These are phyloP conservation scores for Hyles euphorbiae DNA, from an alignment of 1,140 invertebrate species.

Conservation along the genomic window DNA sequence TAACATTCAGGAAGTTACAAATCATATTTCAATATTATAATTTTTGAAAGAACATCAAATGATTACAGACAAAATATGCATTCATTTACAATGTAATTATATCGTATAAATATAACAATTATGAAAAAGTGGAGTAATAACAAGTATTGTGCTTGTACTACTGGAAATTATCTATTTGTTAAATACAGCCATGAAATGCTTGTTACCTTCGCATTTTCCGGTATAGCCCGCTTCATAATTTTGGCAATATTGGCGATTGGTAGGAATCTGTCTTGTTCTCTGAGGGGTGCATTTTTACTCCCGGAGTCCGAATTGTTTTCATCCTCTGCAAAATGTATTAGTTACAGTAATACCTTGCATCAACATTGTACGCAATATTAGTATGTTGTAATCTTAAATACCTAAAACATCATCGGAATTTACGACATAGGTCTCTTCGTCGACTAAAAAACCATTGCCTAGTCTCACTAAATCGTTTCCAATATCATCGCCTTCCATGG, in stretches of 20 bases:
- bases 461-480: conserved; percentile 58
- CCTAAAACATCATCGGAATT: conserved; percentile 59
- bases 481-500: conserved; percentile 61
- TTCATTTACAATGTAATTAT: too few species aligned
- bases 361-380: neutral
- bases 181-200: neutral
- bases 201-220: conserved; percentile 93
- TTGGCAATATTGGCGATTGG: conserved; percentile 99
- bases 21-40: too few species aligned
- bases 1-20: too few species aligned
- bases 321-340: conserved; percentile 51
- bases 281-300: conserved; percentile 78
- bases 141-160: too few species aligned
- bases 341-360: neutral
- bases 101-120: too few species aligned
- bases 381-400: conserved; percentile 18
- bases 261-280: conserved; percentile 96
- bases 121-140: too few species aligned
- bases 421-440: conserved; percentile 58
- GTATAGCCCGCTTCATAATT: conserved; percentile 99
- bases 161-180: too few species aligned
- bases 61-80: too few species aligned
- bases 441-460: conserved; percentile 55
- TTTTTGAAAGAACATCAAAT: too few species aligned
- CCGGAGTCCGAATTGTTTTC: conserved; percentile 86